Conservation (phyloP, 2,113 vertebrate species). For the Epinephelus fuscoguttatus region DNA sequence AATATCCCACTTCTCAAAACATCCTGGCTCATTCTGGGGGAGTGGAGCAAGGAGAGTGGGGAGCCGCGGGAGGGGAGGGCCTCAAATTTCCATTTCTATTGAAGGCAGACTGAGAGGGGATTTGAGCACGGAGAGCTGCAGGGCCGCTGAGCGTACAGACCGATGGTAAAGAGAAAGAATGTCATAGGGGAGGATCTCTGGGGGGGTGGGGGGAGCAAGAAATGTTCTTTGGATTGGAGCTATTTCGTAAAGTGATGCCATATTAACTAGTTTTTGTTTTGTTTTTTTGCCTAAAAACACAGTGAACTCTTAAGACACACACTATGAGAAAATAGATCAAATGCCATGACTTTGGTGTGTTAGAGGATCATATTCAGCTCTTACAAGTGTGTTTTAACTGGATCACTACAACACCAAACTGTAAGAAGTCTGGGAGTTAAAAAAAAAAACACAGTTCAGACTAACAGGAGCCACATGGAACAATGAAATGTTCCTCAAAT, state of each 20-base stretch:
- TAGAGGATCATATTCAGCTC: neutral
- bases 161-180: conserved; percentile 52
- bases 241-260: neutral
- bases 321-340: neutral
- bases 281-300: conserved; percentile 10
- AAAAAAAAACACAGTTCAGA: conserved; percentile 48
- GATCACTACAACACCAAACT: conserved; percentile 43
- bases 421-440: conserved; percentile 41
- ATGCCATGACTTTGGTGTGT: neutral
- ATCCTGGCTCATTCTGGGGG: conserved; percentile 79
- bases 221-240: neutral
- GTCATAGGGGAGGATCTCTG: conserved; percentile 22
- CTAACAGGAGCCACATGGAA: conserved; percentile 57
- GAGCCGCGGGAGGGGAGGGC: conserved; percentile 63
- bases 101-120: conserved; percentile 71
- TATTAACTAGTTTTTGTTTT: neutral
- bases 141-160: conserved; percentile 40
- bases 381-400: neutral
- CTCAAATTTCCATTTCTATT: conserved; percentile 83
- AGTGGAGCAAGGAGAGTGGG: conserved; percentile 51
- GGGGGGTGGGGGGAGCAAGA: neutral
- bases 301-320: neutral
- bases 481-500: conserved; percentile 65
- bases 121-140: conserved; percentile 44
- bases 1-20: conserved; percentile 87